Percentiles rank a stretch among this genome's conserved stretches.
Evolutionary conservation across 1,140 invertebrate genomes (phyloP).

Genomic region (Helicorthomorpha holstii): DNA sequence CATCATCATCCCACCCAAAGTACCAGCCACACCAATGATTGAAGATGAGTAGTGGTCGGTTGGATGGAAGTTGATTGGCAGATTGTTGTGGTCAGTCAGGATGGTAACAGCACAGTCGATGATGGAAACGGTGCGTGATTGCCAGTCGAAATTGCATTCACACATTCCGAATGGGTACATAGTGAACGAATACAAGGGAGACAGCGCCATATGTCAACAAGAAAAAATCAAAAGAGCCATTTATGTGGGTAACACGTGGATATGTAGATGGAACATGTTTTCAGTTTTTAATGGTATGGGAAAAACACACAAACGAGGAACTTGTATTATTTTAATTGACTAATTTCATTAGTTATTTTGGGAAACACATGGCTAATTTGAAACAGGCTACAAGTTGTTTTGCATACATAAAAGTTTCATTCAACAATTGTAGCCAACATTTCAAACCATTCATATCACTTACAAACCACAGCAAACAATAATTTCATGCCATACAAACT

Average conservation of each 20-base stretch:
- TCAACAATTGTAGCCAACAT: no score
- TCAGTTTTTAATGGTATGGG: no score
- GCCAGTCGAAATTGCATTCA: slow-evolving; percentile 7
- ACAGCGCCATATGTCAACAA: slow-evolving; percentile 8
- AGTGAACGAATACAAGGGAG: slow-evolving; percentile 10
- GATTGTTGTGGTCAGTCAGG: background rate
- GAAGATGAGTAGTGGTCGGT: background rate
- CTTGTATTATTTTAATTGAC: no score
- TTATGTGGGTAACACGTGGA: background rate
- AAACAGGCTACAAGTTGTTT: no score
- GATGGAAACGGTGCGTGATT: slow-evolving; percentile 6
- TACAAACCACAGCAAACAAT: no score
- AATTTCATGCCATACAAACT: no score
- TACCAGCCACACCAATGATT: background rate
- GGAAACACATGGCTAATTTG: no score
- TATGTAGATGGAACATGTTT: background rate
- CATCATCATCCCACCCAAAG: background rate
- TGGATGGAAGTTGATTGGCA: background rate
- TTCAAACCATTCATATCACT: no score
- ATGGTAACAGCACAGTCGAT: background rate
- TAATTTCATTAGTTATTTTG: no score
- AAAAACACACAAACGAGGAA: no score
- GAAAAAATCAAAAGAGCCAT: background rate
- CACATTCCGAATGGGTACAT: slow-evolving; percentile 8
- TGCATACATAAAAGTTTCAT: no score